Evolutionary conservation across 2,797 vertebrate genomes (phyloP), one percentile per base, ranked within the genome.

Genomic region (Aplochiton taeniatus): DNA sequence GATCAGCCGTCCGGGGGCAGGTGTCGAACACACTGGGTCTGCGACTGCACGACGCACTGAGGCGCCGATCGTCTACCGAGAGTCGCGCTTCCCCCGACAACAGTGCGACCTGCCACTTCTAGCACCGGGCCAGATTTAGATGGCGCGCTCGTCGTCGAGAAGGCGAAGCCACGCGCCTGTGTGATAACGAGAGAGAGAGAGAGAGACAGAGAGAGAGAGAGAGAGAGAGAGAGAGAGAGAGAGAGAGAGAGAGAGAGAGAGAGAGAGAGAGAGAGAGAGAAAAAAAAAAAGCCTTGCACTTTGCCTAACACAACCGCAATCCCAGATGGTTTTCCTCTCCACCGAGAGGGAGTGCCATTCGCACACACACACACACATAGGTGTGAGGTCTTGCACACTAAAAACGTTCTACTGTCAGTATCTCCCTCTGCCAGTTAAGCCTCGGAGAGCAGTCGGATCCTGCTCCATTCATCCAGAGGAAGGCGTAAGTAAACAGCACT

Each of bases 241-340:
- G 80, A 31, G 53, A 76, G 76, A 70, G 42, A 31, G 47, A 41
- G 59, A 41, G 72, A 72, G 80, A 31, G 53, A 76, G 76, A 70
- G 42, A 31, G 47, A 41, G 59, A 41, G n/a, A n/a, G n/a, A n/a
- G n/a, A n/a, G n/a, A n/a, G 50, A 4, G 20, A 43, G 42, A 69
- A 81, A 55, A 65, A 56, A 66, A 53, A 62, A 41, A 85, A 69
- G 59, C 72, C 58, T 87, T 86, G 89, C 91, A 90, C 89, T 89
- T 88, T 89, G 83, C 85, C 81, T 89, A 81, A 91, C 89, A 91
- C 91, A 86, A 88, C 88, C 85, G 87, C 76, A 81, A 70, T 88
- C 85, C 80, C 90, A 90, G 90, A 92, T 89, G 88, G 88, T 91
- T 90, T 89, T 78, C 72, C 71, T 87, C 85, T 73, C 72, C 48